A percentile compares a stretch with the other conserved stretches of the same genome.
These are phyloP conservation scores for Drosophila niveifrons DNA, from an alignment of 2,888 invertebrate species.

Conservation along the genomic window DNA sequence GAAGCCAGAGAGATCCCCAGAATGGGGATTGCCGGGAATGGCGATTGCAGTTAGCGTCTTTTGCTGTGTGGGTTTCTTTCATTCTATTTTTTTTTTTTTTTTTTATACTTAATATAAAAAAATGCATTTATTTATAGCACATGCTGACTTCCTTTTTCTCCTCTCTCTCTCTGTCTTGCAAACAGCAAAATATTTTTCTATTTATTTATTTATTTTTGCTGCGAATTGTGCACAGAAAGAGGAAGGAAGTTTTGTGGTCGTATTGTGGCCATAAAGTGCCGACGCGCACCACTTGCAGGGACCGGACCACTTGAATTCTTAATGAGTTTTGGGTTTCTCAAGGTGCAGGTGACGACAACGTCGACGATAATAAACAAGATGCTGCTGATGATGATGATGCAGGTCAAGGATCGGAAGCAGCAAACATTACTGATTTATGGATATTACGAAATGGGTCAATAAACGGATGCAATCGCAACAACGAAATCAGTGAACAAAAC, in stretches of 20 bases:
- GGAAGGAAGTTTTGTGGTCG: slow-evolving; percentile 41
- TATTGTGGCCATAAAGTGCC: slow-evolving; percentile 54
- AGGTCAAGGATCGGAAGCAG: slow-evolving; percentile 57
- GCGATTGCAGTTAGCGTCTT: slow-evolving; percentile 10
- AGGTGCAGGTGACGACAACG: slow-evolving; percentile 28
- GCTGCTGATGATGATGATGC: slow-evolving; percentile 35
- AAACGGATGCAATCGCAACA: slow-evolving; percentile 30
- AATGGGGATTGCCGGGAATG: background rate
- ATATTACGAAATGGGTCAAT: slow-evolving; percentile 48
- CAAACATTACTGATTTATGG: slow-evolving; percentile 31
- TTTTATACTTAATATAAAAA: slow-evolving; percentile 37
- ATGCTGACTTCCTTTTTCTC: slow-evolving; percentile 54
- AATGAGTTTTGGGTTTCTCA: slow-evolving; percentile 32
- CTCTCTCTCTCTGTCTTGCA: slow-evolving; percentile 16
- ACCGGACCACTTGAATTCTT: slow-evolving; percentile 43
- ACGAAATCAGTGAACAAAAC: slow-evolving; percentile 19
- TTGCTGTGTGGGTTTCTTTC: slow-evolving; percentile 36
- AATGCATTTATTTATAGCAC: slow-evolving; percentile 78
- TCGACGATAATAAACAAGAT: background rate
- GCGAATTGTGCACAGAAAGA: slow-evolving; percentile 30
- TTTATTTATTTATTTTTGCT: slow-evolving; percentile 55
- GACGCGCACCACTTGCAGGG: slow-evolving; percentile 19
- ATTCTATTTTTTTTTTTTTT: slow-evolving; percentile 27
- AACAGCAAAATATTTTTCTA: slow-evolving; percentile 59
- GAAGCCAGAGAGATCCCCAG: background rate